A percentile compares a stretch with the other conserved stretches of the same genome.
Evolutionary conservation across 2,113 vertebrate genomes (phyloP).

Genomic region (Pterocles gutturalis): DNA sequence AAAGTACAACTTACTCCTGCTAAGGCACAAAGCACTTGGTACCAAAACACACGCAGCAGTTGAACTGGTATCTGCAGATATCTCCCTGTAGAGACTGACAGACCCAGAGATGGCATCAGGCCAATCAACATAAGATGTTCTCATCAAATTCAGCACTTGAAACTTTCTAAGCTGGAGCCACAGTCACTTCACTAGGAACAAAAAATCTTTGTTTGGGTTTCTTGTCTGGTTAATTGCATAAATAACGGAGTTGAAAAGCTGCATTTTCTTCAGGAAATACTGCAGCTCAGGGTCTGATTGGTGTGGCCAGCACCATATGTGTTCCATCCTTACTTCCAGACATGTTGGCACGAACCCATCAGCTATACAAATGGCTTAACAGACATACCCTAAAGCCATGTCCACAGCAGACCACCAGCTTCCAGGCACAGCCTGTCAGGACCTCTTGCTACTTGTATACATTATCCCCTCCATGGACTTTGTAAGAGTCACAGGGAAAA

Average conservation of each 20-base stretch:
- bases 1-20: not conserved
- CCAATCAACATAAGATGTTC: not conserved
- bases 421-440: not conserved
- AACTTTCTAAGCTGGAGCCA: not conserved
- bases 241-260: not conserved
- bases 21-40: not conserved
- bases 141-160: not conserved
- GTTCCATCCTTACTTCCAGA: not conserved
- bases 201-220: constrained; percentile 3
- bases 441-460: not conserved
- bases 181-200: not conserved
- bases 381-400: not conserved
- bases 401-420: not conserved
- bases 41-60: not conserved
- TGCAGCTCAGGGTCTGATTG: not conserved
- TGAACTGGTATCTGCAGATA: not conserved
- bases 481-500: not conserved
- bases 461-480: not conserved
- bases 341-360: not conserved
- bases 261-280: not conserved
- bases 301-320: not conserved
- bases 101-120: not conserved
- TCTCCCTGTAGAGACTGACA: not conserved
- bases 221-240: not conserved
- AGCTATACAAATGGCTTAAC: not conserved